Evolutionary conservation across 92 coral and sea anemone genomes (phyloP), one percentile per base, ranked within the genome.

Genomic region (Nematostella vectensis): DNA sequence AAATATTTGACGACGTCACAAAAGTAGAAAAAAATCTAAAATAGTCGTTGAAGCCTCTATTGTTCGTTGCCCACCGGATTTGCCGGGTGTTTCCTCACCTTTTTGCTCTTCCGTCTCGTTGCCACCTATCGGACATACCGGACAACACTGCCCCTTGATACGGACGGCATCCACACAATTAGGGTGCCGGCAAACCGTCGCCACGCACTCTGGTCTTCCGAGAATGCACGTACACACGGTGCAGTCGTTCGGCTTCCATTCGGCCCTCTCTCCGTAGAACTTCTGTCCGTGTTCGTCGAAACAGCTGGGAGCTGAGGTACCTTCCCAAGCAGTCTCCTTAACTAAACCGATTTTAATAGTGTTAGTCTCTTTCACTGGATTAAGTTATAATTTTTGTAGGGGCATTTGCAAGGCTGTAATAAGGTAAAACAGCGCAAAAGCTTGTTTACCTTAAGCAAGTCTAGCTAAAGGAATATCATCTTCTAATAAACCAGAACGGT

Each of bases 161-260:
- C 87, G 80, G 28, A 87, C 57, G 9, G 99, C 87, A 30, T 75
- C 71, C 57, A 62, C 59, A 69, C 99, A 93, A 48, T 71, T 62
- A 9, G 96, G 89, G 53, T 78, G 86, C 21, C 78, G 82, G 25
- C 99, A 93, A 45, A 80, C 95, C 2, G 96, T 83, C 1, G 99
- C 99, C 33, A 93, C 68, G 59, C 99, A 93, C 61, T 74, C 68
- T 19, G 85, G 85, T 10, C 72, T 71, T 29, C 99, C 94, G 31
- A 61, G 57, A 48, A 64, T 82, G 31, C 98, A 91, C 29, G 83
- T 67, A 51, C 98, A 91, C 23, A 88, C 89, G 0, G 96, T 91
- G 38, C 98, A 91, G 30, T 87, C 98, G 58, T 91, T 88, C 10
- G 89, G 84, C 55, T 87, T 85, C 98, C 98, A 91, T 23, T 84